A percentile compares a stretch with the other conserved stretches of the same genome.
Evolutionary conservation across 1,140 invertebrate species (phyloP).

Genomic region (Cherax quadricarinatus): DNA sequence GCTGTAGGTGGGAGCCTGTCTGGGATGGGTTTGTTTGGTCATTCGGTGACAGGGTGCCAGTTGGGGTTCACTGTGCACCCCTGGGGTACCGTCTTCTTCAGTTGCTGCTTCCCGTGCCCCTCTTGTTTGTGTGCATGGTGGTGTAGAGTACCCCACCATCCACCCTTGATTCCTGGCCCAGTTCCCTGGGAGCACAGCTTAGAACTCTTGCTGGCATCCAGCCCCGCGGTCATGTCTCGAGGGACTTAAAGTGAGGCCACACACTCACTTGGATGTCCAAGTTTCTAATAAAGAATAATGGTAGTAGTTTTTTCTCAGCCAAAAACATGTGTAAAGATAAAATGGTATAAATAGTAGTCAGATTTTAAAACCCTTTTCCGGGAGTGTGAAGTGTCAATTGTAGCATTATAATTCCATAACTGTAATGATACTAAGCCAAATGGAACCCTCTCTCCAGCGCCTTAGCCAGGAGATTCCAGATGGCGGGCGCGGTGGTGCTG

Average conservation of each 20-base stretch:
- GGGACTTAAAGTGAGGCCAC: constrained; percentile 66
- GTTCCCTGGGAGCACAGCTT: constrained; percentile 43
- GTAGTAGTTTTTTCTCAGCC: constrained; percentile 73
- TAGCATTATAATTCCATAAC: constrained; percentile 74
- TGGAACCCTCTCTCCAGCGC: constrained; percentile 74
- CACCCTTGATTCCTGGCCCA: constrained; percentile 56
- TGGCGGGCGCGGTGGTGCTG: constrained; percentile 64
- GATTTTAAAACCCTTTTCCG: constrained; percentile 73
- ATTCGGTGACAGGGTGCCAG: constrained; percentile 66
- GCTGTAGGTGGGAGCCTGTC: constrained; percentile 63
- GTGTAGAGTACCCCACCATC: not conserved
- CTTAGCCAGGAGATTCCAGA: constrained; percentile 64
- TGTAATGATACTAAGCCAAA: constrained; percentile 73
- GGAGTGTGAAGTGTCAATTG: constrained; percentile 74
- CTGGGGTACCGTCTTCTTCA: constrained; percentile 53
- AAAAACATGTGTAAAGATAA: constrained; percentile 72
- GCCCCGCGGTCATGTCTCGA: constrained; percentile 66
- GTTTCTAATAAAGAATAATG: constrained; percentile 73
- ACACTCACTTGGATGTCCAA: constrained; percentile 71
- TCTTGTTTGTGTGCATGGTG: constrained; percentile 62
- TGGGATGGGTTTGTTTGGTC: constrained; percentile 69
- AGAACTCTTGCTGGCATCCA: constrained; percentile 66
- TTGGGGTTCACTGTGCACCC: constrained; percentile 55
- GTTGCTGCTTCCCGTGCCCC: constrained; percentile 65
- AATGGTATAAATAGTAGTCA: constrained; percentile 73